Conservation (phyloP, 2,113 vertebrate genomes). For the Turdus rufiventris region DNA sequence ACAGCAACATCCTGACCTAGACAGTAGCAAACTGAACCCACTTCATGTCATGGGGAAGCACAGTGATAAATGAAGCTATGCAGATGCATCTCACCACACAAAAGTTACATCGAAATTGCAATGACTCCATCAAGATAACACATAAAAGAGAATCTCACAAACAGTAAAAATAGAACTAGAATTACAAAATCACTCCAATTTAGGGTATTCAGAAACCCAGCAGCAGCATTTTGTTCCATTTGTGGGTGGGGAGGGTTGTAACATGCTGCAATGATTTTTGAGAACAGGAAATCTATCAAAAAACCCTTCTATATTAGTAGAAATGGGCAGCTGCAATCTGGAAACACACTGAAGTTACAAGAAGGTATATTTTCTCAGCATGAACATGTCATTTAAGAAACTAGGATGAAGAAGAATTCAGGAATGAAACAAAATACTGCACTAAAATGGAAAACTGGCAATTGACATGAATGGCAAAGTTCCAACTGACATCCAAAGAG, state of each 20-base stretch:
- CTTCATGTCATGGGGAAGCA: not conserved
- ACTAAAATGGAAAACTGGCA: not conserved
- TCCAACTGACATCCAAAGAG: not conserved
- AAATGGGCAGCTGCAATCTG: not conserved
- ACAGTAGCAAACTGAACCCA: not conserved
- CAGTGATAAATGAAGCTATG: not conserved
- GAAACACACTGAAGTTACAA: not conserved
- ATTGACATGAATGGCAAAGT: not conserved
- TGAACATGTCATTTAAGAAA: not conserved
- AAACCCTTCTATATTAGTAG: not conserved
- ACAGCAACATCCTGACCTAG: not conserved
- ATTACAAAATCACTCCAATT: not conserved
- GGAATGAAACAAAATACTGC: not conserved
- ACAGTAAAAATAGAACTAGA: not conserved
- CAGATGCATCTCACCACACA: not conserved
- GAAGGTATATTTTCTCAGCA: not conserved
- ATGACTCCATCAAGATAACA: not conserved
- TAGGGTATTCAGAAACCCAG: not conserved
- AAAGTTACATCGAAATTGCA: not conserved
- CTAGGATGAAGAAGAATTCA: not conserved
- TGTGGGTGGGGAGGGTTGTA: not conserved
- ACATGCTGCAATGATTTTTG: not conserved
- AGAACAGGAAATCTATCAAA: not conserved
- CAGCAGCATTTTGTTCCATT: not conserved
- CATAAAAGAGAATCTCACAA: not conserved